Base-by-base conservation (phyloP, 2,797 vertebrate genomes). In the Champsocephalus esox region DNA sequence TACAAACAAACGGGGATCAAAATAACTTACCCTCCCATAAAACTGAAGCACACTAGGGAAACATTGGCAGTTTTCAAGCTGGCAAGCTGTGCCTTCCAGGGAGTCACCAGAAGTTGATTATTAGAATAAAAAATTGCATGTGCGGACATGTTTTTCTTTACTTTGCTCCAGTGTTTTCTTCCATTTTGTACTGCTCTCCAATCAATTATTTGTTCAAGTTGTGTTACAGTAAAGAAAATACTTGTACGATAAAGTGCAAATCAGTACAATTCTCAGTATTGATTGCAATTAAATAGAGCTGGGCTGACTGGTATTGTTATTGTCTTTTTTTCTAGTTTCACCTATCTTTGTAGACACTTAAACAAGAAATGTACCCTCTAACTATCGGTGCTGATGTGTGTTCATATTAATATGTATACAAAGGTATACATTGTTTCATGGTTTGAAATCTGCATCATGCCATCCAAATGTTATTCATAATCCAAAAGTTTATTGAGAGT, bases 1-100 rank as follows among this genome's bases (percentile, higher is more conserved):
- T 75, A 34, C 41, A 80, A 78, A 78, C 52, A 73, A 34, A 46
- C 46, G 62, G 49, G 77, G 80, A 86, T 90, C 88, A 90, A 89
- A 87, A 80, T 75, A 77, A 77, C 56, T 83, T 70, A 60, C 34
- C 55, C 62, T 80, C 79, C 49, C 68, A 80, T 84, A 54, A 86
- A 87, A 80, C 2, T 17, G 65, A 65, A 66, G 64, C 72, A 54
- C 57, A 62, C 73, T 24, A 16, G 62, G 69, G 70, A 56, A 57
- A 67, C 85, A 71, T 87, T 81, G 50, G 61, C 12, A 4, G 50
- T 74, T 82, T 75, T 64, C 38, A 77, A 60, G 8, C 62, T 13
- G 21, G 21, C 21, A 21, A 21, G 21, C 21, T 21, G 21, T 32
- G 3, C 70, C 60, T 68, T 78, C 61, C 59, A 32, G 74, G 70